These are phyloP conservation scores for Calidris pugnax DNA, from an alignment of 2,113 vertebrate genomes.

Conservation along the genomic window DNA sequence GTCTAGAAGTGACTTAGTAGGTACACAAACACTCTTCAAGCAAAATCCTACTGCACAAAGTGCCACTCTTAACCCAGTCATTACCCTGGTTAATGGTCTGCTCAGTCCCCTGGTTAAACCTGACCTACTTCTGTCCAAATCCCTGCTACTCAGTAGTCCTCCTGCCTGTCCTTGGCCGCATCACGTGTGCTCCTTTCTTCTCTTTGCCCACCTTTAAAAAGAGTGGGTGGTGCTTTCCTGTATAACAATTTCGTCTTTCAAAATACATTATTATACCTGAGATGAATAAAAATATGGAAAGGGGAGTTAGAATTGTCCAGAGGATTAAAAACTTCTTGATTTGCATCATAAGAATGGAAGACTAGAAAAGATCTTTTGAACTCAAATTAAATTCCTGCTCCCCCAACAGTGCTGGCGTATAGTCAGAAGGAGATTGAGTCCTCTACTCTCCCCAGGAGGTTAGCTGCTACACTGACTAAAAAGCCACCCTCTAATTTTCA, in stretches of 20 bases:
- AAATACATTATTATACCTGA: neutral
- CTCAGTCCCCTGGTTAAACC: neutral
- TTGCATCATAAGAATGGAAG: neutral
- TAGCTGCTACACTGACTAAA: neutral
- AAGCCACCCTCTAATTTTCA: neutral
- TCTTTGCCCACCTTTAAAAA: neutral
- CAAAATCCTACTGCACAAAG: neutral
- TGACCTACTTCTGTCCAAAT: neutral
- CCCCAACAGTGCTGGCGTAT: neutral
- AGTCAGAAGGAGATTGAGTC: neutral
- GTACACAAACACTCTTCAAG: neutral
- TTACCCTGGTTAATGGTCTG: neutral
- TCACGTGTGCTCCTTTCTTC: fast-evolving
- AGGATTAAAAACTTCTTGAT: neutral
- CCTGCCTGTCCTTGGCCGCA: neutral
- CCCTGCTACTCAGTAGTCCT: neutral
- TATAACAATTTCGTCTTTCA: neutral
- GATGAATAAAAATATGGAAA: neutral
- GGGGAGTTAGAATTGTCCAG: neutral
- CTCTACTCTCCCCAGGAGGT: neutral
- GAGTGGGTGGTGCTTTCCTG: neutral
- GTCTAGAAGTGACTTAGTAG: neutral
- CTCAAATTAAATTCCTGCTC: neutral
- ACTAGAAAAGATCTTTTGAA: neutral
- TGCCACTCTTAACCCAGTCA: neutral